These are phyloP conservation scores for Ericerus pela DNA, from an alignment of 1,140 invertebrate species.

Conservation along the genomic window DNA sequence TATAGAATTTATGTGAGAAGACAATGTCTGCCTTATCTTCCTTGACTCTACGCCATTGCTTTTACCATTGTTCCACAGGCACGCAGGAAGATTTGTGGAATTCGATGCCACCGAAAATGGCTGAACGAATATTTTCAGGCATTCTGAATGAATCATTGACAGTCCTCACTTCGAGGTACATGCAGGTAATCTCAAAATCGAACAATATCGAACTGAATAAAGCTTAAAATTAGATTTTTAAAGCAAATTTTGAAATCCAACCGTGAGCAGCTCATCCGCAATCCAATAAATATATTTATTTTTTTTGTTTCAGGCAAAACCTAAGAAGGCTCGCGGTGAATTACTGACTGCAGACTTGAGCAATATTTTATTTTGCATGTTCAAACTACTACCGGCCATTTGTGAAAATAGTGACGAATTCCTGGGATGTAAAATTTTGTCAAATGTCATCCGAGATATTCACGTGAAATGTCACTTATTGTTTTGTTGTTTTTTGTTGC, in stretches of 20 bases:
- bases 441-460: conserved; percentile 50
- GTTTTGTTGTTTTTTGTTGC: conserved; percentile 48
- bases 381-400: conserved; percentile 45
- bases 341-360: conserved; percentile 52
- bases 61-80: conserved; percentile 34
- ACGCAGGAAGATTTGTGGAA: conserved; percentile 60
- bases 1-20: too few relatives aligned
- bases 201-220: too few relatives aligned
- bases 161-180: conserved; percentile 55
- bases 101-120: conserved; percentile 63
- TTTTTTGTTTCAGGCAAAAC: conserved; percentile 36
- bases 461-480: conserved; percentile 63
- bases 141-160: conserved; percentile 66
- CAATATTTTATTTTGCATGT: conserved; percentile 53
- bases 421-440: conserved; percentile 38
- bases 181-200: conserved; percentile 51
- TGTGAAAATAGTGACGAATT: conserved; percentile 45
- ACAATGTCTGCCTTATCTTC: background rate
- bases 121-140: conserved; percentile 57
- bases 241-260: too few relatives aligned
- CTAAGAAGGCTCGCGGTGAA: conserved; percentile 40
- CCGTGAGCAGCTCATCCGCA: background rate
- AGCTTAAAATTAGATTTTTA: too few relatives aligned
- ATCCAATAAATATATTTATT: background rate
- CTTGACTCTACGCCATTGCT: background rate